Percentiles rank a stretch among this genome's conserved stretches.
These are phyloP conservation scores for Phrynocephalus vlangalii DNA, from an alignment of 2,797 vertebrate species.

Conservation along the genomic window DNA sequence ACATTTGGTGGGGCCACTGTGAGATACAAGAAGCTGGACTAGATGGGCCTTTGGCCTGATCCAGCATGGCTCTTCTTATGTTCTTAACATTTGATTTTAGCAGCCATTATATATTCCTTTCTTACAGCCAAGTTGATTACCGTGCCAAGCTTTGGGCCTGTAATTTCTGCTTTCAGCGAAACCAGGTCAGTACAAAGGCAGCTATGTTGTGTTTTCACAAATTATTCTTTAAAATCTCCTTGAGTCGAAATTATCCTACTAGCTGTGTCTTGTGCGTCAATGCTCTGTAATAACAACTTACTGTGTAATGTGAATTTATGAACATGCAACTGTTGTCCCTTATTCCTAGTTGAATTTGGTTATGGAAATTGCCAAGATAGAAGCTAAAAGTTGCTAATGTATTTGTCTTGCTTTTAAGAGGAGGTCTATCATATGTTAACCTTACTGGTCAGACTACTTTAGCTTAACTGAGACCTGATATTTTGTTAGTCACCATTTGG, in stretches of 20 bases:
- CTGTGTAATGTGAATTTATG: background rate
- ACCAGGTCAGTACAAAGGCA: constrained; percentile 84
- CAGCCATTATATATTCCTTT: constrained; percentile 41
- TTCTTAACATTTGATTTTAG: background rate
- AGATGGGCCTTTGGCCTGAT: too few species aligned
- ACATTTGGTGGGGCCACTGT: too few species aligned
- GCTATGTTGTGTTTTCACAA: background rate
- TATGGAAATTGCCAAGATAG: background rate
- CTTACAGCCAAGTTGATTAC: constrained; percentile 93
- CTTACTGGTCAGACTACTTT: background rate
- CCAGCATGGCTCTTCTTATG: too few species aligned
- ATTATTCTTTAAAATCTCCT: background rate
- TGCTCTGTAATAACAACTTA: background rate
- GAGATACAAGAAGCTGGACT: too few species aligned
- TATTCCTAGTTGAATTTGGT: background rate
- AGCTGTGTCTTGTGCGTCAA: background rate
- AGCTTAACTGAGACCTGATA: background rate
- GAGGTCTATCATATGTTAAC: background rate
- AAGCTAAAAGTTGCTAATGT: background rate
- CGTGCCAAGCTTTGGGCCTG: constrained; percentile 98
- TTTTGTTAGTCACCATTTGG: background rate
- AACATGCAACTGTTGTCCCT: too few species aligned
- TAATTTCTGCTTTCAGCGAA: constrained; percentile 99
- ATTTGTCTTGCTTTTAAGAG: background rate
- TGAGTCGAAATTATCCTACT: background rate